Evolutionary conservation across 2,797 vertebrate species (phyloP), one percentile per base, ranked within the genome.

Genomic region (Sebastes minor): DNA sequence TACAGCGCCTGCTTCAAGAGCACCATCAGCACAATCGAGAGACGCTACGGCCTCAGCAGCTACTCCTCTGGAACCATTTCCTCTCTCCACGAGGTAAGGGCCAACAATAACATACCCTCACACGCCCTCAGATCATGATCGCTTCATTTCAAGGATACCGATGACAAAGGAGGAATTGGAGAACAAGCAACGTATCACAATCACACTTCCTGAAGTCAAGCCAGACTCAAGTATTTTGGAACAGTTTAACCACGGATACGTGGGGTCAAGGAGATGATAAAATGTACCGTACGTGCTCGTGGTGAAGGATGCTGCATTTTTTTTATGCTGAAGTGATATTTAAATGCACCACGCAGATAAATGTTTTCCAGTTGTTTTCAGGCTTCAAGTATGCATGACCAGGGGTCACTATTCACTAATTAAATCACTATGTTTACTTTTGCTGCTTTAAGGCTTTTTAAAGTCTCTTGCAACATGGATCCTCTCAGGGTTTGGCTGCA

Each of bases 1-100:
- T 97, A 98, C 94, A 98, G 97, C 0, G 92, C 98, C 78, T 99
- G 98, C 94, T 98, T 99, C 94, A 99, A 99, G 93, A 99, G 99
- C 96, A 97, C 95, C 91, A 97, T 99, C 91, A 97, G 97, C 83
- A 99, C 97, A 25, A 98, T 99, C 0, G 99, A 99, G 95, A 96
- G 95, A 76, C 97, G 97, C 88, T 99, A 97, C 1, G 99, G 98
- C n/a, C 97, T 99, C 79, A 97, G 96, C 95, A 99, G 99, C 79
- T 96, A 96, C 85, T 98, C 98, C 3, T 98, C 98, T 0, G 98
- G 98, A 32, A 97, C 97, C 89, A 97, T 99, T 91, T 99, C 98
- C 88, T 99, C 98, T 80, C 91, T 99, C 67, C 95, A 99, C 0
- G 98, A 99, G 97, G 98, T 99, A 92, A 11, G 87, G 66, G 88